Conservation (phyloP, 2,113 vertebrate genomes). For the Callaeas wilsoni region DNA sequence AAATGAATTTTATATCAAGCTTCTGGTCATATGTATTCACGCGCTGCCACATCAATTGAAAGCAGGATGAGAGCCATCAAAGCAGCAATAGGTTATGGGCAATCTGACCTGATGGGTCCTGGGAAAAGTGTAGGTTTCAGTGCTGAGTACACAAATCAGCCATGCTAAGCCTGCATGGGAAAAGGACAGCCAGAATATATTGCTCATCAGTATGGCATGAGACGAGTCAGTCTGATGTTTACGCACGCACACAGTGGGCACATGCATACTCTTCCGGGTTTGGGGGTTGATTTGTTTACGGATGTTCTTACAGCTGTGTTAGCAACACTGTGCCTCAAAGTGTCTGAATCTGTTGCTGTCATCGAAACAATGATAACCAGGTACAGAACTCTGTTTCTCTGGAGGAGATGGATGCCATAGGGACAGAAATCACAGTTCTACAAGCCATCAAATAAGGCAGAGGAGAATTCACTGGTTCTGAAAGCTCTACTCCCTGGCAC, state of each 20-base stretch:
- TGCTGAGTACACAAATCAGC: conserved; percentile 41
- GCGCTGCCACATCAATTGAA: neutral
- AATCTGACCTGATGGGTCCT: conserved; percentile 39
- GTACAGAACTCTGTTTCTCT: neutral
- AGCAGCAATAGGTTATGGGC: conserved; percentile 21
- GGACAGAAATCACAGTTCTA: neutral
- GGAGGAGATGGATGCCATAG: neutral
- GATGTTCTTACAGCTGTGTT: neutral
- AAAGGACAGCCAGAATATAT: neutral
- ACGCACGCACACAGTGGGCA: neutral
- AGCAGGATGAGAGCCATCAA: conserved; percentile 44
- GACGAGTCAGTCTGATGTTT: neutral
- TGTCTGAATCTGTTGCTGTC: neutral
- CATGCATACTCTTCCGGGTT: neutral
- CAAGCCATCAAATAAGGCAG: neutral
- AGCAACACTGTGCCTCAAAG: neutral
- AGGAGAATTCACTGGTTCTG: neutral
- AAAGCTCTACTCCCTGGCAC: neutral
- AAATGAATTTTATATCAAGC: conserved; percentile 54
- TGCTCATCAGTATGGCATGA: conserved; percentile 41
- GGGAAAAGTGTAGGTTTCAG: conserved; percentile 55
- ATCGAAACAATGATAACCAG: neutral
- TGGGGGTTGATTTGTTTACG: neutral
- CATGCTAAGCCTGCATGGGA: conserved; percentile 37
- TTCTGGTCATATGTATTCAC: conserved; percentile 11